A percentile compares a stretch with the other conserved stretches of the same genome.
Conservation (phyloP, 1,140 invertebrate species). For the Telenomus remus region DNA sequence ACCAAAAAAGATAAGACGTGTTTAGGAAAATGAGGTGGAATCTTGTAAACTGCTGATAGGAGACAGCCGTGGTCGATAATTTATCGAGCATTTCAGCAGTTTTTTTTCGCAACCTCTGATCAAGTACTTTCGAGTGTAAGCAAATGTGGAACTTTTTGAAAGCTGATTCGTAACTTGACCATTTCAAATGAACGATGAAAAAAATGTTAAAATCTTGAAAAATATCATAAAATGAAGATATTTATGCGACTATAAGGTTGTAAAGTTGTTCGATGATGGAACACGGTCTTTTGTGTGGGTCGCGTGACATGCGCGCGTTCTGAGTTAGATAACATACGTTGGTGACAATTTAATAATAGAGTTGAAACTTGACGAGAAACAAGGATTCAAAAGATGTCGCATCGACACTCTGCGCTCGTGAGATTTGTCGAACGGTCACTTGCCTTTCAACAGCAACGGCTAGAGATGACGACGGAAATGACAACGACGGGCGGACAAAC, state of each 20-base stretch:
- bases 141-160: too few relatives aligned
- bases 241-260: too few relatives aligned
- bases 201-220: too few relatives aligned
- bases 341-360: conserved; percentile 58
- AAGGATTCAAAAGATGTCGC: conserved; percentile 54
- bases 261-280: too few relatives aligned
- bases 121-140: too few relatives aligned
- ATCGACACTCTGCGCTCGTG: conserved; percentile 24
- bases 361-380: conserved; percentile 53
- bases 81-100: conserved; percentile 30
- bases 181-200: too few relatives aligned
- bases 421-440: conserved; percentile 49
- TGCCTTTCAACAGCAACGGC: conserved; percentile 38
- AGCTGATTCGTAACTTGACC: too few relatives aligned
- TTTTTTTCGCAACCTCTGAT: conserved; percentile 18
- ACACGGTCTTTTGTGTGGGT: conserved; percentile 34
- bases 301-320: conserved; percentile 39
- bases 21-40: conserved; percentile 45
- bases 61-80: conserved; percentile 28
- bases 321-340: conserved; percentile 40
- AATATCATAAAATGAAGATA: too few relatives aligned
- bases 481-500: conserved; percentile 7
- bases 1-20: conserved; percentile 35
- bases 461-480: conserved; percentile 51
- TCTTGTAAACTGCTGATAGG: conserved; percentile 35